Evolutionary conservation across 2,888 invertebrate genomes (phyloP), one percentile per base, ranked within the genome.

Genomic region (Meiosimyza platycephala): DNA sequence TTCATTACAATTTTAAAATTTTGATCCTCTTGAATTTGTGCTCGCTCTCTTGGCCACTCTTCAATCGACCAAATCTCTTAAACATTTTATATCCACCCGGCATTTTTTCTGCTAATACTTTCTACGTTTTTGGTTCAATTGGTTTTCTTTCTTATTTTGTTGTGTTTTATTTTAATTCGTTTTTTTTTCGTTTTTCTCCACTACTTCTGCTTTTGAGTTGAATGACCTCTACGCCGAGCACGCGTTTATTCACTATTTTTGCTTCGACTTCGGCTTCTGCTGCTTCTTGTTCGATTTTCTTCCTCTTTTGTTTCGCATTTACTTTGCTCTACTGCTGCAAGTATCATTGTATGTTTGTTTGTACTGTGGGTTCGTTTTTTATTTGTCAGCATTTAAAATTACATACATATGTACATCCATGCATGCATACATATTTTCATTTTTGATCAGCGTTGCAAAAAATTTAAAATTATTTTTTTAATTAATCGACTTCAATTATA

Each of bases 141-240:
- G 64, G 51, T 28, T 64, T 64, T 64, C 51, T 40, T 40, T 40
- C 40, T 40, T 64, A 64, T 50, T 64, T 60, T n/a, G 67, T 16
- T 40, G 47, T n/a, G n/a, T 50, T 28, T 22, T n/a, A 51, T 60
- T 54, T 22, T 28, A 28, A 28, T 48, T 57, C 18, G 48, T 60
- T 55, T 69, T 67, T 51, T 55, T 52, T 11, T 67, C 6, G n/a
- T 47, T 50, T 50, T 51, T 28, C 40, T 40, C 28, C 22, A 15
- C 51, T 64, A 63, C 51, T 71, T 65, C 55, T 73, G 62, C 51
- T 60, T 51, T 69, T 69, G 75, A 74, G 76, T 74, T 78, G 71
- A 78, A 78, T 71, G 79, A 75, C 77, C 78, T 75, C 51, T 12
- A 40, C 74, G 78, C 75, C 76, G 77, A 77, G 78, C 75, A 78